Percentiles rank a stretch among this genome's conserved stretches.
phyloP scores from a whole-genome alignment of 2,113 vertebrate species.

The Tauraco erythrolophus region DNA sequence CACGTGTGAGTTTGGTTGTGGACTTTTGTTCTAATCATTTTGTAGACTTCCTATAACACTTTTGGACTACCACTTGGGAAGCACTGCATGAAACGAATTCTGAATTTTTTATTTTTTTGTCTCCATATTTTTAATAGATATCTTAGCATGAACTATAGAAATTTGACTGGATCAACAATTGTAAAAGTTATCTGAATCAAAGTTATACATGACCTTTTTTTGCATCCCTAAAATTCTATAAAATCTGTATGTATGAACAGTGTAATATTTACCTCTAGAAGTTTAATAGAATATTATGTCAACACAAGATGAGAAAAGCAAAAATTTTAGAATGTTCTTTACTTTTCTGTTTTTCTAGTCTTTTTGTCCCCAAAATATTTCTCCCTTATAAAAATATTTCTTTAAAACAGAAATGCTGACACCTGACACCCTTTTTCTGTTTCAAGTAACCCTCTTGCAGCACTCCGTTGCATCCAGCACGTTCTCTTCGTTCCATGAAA shows the following conservation, averaged over 20 bases:
- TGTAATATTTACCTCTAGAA: background rate
- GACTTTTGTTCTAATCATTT: background rate
- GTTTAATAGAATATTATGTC: background rate
- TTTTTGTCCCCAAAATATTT: background rate
- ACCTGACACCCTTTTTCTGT: background rate
- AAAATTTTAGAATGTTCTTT: background rate
- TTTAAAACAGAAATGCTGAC: background rate
- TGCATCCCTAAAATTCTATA: background rate
- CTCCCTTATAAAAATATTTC: background rate
- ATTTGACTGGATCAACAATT: background rate
- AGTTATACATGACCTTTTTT: background rate
- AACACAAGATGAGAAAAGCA: background rate
- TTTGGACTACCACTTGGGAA: background rate
- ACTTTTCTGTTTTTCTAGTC: background rate
- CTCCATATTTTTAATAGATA: background rate
- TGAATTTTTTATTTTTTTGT: background rate
- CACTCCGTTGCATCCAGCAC: rapidly evolving
- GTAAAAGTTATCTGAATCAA: background rate
- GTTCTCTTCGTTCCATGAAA: background rate
- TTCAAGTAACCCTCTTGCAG: background rate
- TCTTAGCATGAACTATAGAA: background rate
- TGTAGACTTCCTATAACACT: background rate
- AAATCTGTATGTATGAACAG: background rate
- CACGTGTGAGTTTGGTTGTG: rapidly evolving
- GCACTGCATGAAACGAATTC: background rate